Conservation (phyloP, 2,113 vertebrate genomes). For the Rhea americana region DNA sequence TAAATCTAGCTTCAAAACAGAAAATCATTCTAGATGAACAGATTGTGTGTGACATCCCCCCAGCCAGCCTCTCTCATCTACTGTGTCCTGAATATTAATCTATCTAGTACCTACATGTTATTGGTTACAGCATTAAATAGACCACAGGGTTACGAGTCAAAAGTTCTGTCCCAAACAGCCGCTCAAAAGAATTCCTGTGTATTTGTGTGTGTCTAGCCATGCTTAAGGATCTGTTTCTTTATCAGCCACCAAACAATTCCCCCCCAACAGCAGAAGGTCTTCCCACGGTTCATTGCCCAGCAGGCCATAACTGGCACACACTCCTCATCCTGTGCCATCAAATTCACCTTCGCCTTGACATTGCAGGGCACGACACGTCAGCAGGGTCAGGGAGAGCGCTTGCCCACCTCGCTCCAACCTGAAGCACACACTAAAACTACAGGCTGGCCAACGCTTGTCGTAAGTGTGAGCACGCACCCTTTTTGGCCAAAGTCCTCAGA, state of each 20-base stretch:
- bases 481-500: background rate
- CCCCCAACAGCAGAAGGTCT: background rate
- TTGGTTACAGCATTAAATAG: background rate
- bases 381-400: accelerated
- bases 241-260: background rate
- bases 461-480: accelerated
- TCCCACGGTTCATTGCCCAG: background rate
- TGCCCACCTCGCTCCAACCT: background rate
- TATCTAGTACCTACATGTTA: background rate
- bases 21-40: conserved; percentile 40
- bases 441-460: background rate
- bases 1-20: conserved; percentile 15
- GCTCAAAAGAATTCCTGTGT: background rate
- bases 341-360: background rate
- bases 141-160: background rate
- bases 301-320: background rate
- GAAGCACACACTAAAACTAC: accelerated
- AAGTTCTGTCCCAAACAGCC: background rate
- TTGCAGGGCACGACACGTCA: accelerated
- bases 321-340: background rate
- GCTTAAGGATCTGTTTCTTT: background rate
- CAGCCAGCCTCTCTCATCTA: conserved; percentile 34
- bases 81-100: conserved; percentile 66
- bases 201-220: background rate
- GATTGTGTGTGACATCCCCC: conserved; percentile 42